These are phyloP conservation scores for Oryzaephilus surinamensis DNA, from an alignment of 1,140 invertebrate species.

Conservation along the genomic window DNA sequence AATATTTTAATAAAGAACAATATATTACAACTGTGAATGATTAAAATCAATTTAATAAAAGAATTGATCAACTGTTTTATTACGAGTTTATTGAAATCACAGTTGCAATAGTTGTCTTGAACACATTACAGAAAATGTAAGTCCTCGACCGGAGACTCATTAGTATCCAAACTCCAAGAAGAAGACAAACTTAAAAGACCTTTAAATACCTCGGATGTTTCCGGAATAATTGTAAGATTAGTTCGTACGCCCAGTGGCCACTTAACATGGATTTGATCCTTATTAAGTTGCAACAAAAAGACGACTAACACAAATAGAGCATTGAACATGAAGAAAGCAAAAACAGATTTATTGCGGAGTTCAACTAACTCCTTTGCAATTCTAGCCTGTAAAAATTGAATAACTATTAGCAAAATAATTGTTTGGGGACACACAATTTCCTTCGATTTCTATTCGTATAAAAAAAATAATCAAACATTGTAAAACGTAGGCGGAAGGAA, in stretches of 20 bases:
- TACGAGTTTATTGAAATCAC: too few relatives aligned
- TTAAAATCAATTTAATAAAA: too few relatives aligned
- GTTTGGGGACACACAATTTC: slow-evolving; percentile 18
- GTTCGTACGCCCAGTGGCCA: slow-evolving; percentile 91
- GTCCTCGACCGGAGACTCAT: slow-evolving; percentile 18
- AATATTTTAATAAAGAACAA: too few relatives aligned
- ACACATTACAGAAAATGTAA: too few relatives aligned
- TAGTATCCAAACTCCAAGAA: slow-evolving; percentile 32
- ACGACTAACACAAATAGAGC: slow-evolving; percentile 97
- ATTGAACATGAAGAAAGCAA: slow-evolving; percentile 99
- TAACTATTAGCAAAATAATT: slow-evolving; percentile 20
- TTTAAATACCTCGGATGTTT: slow-evolving; percentile 69
- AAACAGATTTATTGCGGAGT: slow-evolving; percentile 91
- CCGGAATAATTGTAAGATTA: slow-evolving; percentile 86
- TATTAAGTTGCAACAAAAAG: slow-evolving; percentile 95
- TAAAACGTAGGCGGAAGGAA: slow-evolving; percentile 5
- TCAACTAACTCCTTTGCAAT: slow-evolving; percentile 82
- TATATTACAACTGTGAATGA: too few relatives aligned
- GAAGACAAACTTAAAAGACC: slow-evolving; percentile 21
- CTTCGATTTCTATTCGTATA: background rate
- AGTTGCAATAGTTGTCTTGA: too few relatives aligned
- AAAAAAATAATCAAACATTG: background rate
- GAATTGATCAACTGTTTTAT: too few relatives aligned
- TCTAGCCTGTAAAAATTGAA: slow-evolving; percentile 61
- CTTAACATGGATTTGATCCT: slow-evolving; percentile 89